Evolutionary conservation across 2,113 vertebrate genomes (phyloP), one percentile per base, ranked within the genome.

Genomic region (Collichthys lucidus): DNA sequence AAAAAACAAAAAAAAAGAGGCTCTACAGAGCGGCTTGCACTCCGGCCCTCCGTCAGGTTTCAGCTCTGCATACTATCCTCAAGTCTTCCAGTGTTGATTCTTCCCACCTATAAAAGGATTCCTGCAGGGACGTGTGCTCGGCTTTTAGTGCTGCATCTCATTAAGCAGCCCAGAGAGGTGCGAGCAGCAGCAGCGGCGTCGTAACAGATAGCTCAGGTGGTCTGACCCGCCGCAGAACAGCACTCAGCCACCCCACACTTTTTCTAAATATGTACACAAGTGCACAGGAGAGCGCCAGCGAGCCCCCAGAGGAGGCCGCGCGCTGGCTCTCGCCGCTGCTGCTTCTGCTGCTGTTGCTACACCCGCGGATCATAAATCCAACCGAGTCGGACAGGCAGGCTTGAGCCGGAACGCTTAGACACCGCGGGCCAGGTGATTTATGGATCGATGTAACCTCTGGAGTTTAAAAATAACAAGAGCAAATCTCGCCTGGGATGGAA

Each of bases 381-480:
- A 40, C 35, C 66, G 74, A 26, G 9, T 50, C 29, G 62, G 88
- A 89, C 84, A 83, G 85, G 86, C 80, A 79, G 80, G 79, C 85
- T 40, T 50, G 82, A 89, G 83, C 86, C 26, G 65, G 69, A 89
- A 67, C 83, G 67, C 75, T 87, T 72, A 82, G 84, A 78, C 84
- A 65, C 84, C 2, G 65, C 24, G 83, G 59, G 82, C 49, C 89
- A 46, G 80, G 77, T 91, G 91, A 92, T 91, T 93, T 92, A 93
- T 89, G 79, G 90, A 89, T 91, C 77, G 15, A 82, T 60, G 78
- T 83, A 79, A 89, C 92, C 92, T 92, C 88, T 90, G 71, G 85
- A 90, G 90, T 92, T 92, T 86, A 92, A 87, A 93, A 94, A 93
- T 90, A 94, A 93, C 89, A 92, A 86, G 73, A 85, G 77, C 79